phyloP scores from a whole-genome alignment of 1,140 invertebrate genomes.

The Alviniconcha marisindica region DNA sequence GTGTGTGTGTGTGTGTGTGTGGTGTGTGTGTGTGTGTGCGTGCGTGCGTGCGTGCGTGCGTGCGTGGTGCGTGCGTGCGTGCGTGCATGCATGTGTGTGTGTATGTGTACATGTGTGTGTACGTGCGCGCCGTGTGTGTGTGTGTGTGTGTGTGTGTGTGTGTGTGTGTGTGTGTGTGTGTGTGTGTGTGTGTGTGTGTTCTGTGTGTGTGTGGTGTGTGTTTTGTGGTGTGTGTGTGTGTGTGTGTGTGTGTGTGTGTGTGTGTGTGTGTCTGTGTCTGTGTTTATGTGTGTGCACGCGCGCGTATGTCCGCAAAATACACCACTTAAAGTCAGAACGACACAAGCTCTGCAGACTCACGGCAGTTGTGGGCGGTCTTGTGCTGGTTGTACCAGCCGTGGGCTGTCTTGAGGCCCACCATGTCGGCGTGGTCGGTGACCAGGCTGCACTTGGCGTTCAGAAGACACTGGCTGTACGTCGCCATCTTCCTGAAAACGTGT shows the following conservation, averaged over 20 bases:
- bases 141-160: neutral
- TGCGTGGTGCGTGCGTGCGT: neutral
- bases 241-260: no score
- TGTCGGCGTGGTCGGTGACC: neutral
- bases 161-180: neutral
- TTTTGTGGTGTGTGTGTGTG: no score
- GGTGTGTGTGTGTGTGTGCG: no score
- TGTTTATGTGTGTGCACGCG: no score
- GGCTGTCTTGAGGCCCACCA: neutral
- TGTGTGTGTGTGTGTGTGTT: neutral
- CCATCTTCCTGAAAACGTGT: neutral
- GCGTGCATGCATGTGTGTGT: neutral
- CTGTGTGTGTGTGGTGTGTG: no score
- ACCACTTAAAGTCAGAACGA: no score
- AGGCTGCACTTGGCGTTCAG: no score
- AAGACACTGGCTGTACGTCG: no score
- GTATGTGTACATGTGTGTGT: constrained; percentile 2
- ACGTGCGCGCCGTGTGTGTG: neutral
- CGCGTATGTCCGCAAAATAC: no score
- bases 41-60: no score
- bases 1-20: no score
- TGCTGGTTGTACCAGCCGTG: neutral
- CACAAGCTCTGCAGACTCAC: neutral
- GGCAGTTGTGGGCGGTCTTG: neutral
- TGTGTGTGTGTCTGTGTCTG: no score